Conservation (phyloP, 2,113 vertebrate genomes). For the Urocynchramus pylzowi region DNA sequence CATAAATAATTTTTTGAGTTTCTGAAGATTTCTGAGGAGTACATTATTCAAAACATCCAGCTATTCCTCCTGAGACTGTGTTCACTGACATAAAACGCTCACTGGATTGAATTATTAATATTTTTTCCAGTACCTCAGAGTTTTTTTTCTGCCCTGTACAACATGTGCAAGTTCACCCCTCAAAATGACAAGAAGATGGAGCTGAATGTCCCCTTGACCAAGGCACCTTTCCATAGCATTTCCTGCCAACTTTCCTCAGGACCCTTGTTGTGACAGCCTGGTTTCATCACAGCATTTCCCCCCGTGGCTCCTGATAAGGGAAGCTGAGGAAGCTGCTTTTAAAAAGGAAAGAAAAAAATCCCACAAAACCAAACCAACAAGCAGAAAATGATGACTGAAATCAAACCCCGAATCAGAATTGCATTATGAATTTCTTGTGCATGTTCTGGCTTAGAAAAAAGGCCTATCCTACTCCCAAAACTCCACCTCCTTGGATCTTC, state of each 20-base stretch:
- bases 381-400: background rate
- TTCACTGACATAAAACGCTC: background rate
- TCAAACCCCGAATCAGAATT: background rate
- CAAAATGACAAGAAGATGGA: background rate
- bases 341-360: background rate
- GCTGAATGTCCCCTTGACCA: background rate
- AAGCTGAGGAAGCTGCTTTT: background rate
- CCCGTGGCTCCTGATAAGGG: background rate
- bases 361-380: background rate
- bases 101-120: background rate
- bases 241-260: background rate
- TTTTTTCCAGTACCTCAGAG: background rate
- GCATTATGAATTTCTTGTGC: background rate
- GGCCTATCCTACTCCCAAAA: background rate
- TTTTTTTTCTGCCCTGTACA: background rate
- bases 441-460: background rate
- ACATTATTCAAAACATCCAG: background rate
- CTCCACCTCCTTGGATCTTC: background rate
- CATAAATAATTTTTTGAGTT: conserved; percentile 2
- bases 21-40: background rate
- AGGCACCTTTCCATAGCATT: background rate
- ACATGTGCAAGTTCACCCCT: background rate
- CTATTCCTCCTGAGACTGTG: background rate
- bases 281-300: background rate
- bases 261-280: background rate